Evolutionary conservation across 2,113 vertebrate genomes (phyloP), one percentile per base, ranked within the genome.

Genomic region (Rutilus rutilus): DNA sequence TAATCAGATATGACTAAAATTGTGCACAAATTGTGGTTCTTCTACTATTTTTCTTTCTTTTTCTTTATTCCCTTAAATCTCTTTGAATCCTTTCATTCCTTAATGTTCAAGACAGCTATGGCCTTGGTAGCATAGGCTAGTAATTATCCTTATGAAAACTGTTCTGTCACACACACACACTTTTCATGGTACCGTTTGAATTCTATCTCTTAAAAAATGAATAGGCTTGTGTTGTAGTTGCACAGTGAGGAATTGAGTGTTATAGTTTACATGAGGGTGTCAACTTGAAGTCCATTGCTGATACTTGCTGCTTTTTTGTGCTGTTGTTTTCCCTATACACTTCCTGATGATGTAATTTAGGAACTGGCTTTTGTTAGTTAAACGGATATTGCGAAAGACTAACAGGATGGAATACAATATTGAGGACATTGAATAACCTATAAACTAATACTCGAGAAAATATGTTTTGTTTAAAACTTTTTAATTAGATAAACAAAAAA

Each of bases 351-450:
- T 74, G 71, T 74, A 25, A 7, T 47, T 74, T 25, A 47, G 36
- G 33, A 71, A 71, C 33, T 45, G 23, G 39, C 71, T 74, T 74
- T 74, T 74, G 71, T 74, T 74, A 15, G 6, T 39, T 45, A 47
- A 74, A 47, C 6, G 42, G 42, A 74, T 47, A 74, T 7, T 25
- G 71, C 23, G 47, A 74, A 47, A 47, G 6, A 74, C 42, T 27
- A 74, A 74, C 42, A 45, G 39, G 39, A 74, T 74, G 71, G 71
- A 45, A 25, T 45, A 23, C n/a, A 11, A 74, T 45, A 74, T 15
- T 47, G 21, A 47, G 39, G 71, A 71, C 19, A n/a, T 12, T 45
- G 9, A 47, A 74, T 15, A 74, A 75, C 6, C 6, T 27, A 25
- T 23, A 71, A 71, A 71, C 33, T 2, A 69, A 71, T 74, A 74